A percentile compares a stretch with the other conserved stretches of the same genome.
Conservation (phyloP, 2,888 invertebrate species). For the Bugulina stolonifera region DNA sequence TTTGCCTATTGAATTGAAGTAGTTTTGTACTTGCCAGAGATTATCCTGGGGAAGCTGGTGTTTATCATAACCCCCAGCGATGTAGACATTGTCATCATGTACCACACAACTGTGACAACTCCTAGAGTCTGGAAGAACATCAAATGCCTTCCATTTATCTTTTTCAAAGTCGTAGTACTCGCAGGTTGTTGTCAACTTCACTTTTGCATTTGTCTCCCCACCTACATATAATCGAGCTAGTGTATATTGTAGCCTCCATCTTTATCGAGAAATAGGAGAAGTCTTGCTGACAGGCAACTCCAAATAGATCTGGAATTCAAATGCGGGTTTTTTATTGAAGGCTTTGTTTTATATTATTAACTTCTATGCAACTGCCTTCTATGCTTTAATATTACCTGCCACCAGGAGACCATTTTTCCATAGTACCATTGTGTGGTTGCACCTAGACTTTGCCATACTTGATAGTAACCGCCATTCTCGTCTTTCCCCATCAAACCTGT, state of each 20-base stretch:
- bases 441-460: background rate
- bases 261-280: too few species aligned
- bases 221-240: background rate
- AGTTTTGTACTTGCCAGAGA: too few species aligned
- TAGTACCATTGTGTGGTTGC: slow-evolving; percentile 13
- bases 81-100: background rate
- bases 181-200: background rate
- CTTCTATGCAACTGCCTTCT: background rate
- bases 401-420: slow-evolving; percentile 13
- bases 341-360: background rate
- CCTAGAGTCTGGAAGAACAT: background rate
- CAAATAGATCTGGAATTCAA: too few species aligned
- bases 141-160: background rate
- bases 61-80: background rate
- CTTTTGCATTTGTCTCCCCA: background rate
- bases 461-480: slow-evolving; percentile 5
- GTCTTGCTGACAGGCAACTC: too few species aligned
- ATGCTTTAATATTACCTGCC: background rate
- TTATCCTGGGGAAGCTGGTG: background rate
- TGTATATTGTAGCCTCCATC: too few species aligned
- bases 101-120: slow-evolving; percentile 14
- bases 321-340: too few species aligned
- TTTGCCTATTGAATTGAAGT: too few species aligned
- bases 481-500: slow-evolving; percentile 12
- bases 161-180: background rate